Conservation (phyloP, 2,888 invertebrate species). For the Caradrina clavipalpis region DNA sequence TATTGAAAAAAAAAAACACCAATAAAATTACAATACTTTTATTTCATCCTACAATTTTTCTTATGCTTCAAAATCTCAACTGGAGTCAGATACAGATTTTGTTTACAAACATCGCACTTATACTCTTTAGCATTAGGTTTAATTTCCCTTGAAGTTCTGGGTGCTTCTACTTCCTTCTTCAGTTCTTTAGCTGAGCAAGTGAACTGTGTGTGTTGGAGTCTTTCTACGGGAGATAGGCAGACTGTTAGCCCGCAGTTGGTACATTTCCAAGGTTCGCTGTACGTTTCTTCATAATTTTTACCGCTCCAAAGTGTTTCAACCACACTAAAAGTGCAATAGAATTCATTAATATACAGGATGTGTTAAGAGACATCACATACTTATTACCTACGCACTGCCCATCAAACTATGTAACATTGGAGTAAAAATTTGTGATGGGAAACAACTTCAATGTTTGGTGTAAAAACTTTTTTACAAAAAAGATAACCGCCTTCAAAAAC, state of each 20-base stretch:
- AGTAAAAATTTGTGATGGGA: no score
- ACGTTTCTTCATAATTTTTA: conserved; percentile 91
- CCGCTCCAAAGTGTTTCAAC: conserved; percentile 93
- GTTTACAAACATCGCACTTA: conserved; percentile 93
- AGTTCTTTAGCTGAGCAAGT: conserved; percentile 80
- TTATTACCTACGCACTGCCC: no score
- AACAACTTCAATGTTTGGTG: no score
- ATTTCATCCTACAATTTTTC: conserved; percentile 90
- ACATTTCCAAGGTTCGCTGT: conserved; percentile 93
- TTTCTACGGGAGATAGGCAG: conserved; percentile 92
- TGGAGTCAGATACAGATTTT: conserved; percentile 93
- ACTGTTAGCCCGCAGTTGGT: conserved; percentile 92
- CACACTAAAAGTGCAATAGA: conserved; percentile 84
- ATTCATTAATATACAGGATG: not conserved
- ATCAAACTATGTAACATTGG: no score
- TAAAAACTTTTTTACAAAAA: no score
- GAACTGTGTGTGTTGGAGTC: conserved; percentile 93
- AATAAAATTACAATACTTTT: conserved; percentile 56
- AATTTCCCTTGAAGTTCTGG: conserved; percentile 72
- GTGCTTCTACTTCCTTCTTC: conserved; percentile 74
- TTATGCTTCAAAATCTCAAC: conserved; percentile 97
- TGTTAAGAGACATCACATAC: no score
- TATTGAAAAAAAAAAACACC: conserved; percentile 15
- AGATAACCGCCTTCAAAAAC: no score
- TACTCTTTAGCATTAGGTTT: conserved; percentile 92